Percentiles rank a stretch among this genome's conserved stretches.
phyloP scores from a whole-genome alignment of 2,113 vertebrate species.

The Dipodomys stephensi region DNA sequence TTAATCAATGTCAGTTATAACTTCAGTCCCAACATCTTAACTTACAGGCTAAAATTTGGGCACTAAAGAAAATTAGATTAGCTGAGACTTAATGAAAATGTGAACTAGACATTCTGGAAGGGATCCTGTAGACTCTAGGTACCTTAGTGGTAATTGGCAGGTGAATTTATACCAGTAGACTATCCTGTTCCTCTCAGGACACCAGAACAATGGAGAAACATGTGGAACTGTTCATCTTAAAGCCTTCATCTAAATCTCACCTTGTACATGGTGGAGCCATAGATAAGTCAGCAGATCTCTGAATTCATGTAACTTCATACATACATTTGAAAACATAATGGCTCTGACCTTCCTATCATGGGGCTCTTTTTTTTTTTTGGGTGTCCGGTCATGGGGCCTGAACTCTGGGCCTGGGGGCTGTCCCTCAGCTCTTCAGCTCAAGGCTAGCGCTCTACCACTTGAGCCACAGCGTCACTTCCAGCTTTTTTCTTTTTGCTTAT shows the following conservation, averaged over 20 bases:
- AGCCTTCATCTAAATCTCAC: neutral
- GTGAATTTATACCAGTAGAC: neutral
- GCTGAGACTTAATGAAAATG: neutral
- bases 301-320: neutral
- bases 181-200: neutral
- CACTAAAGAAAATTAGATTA: slow-evolving; percentile 24
- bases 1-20: slow-evolving; percentile 16
- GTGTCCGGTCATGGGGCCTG: too few species aligned
- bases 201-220: neutral
- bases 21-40: neutral
- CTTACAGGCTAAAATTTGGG: neutral
- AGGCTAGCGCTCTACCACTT: too few species aligned
- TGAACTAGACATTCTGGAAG: neutral
- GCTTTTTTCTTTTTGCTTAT: too few species aligned
- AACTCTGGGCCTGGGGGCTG: too few species aligned
- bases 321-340: neutral
- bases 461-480: too few species aligned
- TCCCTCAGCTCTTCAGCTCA: too few species aligned
- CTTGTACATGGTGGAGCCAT: neutral
- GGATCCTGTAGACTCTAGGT: neutral
- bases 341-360: neutral
- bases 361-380: neutral
- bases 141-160: neutral
- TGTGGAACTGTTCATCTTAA: neutral
- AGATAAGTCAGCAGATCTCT: neutral